Conservation (phyloP, 2,113 vertebrate genomes). For the Tachysurus fulvidraco region DNA sequence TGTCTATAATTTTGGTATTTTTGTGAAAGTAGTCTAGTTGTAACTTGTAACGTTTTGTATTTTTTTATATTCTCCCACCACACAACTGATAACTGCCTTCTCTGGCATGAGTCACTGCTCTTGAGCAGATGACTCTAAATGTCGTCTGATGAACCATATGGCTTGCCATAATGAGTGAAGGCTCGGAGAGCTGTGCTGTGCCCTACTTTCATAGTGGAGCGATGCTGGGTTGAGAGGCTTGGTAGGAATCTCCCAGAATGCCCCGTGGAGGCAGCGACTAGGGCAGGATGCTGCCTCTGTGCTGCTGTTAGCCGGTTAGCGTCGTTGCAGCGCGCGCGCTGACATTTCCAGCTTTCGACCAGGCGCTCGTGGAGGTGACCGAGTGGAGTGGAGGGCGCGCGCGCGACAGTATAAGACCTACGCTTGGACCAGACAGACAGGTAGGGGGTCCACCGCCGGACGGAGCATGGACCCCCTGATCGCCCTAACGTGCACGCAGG, state of each 20-base stretch:
- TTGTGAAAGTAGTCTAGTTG: neutral
- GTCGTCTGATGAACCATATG: neutral
- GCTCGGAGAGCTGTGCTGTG: slow-evolving; percentile 31
- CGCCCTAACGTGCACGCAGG: slow-evolving; percentile 62
- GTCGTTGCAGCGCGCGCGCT: neutral
- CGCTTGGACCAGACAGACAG: slow-evolving; percentile 42
- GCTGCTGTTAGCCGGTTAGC: slow-evolving; percentile 25
- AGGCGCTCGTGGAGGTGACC: neutral
- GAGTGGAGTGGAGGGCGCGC: neutral
- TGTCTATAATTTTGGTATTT: neutral
- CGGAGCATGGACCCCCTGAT: slow-evolving; percentile 64
- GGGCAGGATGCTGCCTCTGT: slow-evolving; percentile 75
- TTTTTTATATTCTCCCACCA: neutral
- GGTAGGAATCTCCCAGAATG: slow-evolving; percentile 82
- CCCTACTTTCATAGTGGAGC: slow-evolving; percentile 52
- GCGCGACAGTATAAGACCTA: slow-evolving; percentile 43
- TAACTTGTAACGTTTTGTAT: neutral
- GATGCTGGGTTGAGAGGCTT: slow-evolving; percentile 56
- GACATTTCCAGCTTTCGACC: neutral
- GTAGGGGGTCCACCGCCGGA: slow-evolving; percentile 60
- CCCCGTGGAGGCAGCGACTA: slow-evolving; percentile 66
- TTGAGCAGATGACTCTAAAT: neutral
- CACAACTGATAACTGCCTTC: neutral
- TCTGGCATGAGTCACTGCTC: neutral
- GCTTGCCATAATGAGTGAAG: slow-evolving; percentile 9